A percentile compares a stretch with the other conserved stretches of the same genome.
phyloP scores from a whole-genome alignment of 2,888 invertebrate species.

The Plebejus argus region DNA sequence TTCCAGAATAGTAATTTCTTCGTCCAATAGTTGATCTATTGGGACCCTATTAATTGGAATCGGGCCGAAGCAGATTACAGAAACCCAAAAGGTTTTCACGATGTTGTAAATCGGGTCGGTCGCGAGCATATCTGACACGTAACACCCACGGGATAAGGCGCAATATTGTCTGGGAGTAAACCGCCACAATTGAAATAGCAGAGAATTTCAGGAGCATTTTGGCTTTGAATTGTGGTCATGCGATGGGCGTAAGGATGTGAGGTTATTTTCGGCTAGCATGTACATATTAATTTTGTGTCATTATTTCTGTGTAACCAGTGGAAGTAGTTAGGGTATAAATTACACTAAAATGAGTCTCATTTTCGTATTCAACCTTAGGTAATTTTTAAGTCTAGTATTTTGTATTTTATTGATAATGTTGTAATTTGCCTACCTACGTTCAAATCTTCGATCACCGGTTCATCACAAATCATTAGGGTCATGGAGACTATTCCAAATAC shows the following conservation, averaged over 20 bases:
- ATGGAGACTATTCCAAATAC: neutral
- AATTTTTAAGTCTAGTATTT: neutral
- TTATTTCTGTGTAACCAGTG: slow-evolving; percentile 46
- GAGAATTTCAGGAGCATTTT: slow-evolving; percentile 44
- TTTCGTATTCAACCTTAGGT: neutral
- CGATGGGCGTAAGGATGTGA: slow-evolving; percentile 52
- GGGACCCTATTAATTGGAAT: slow-evolving; percentile 74
- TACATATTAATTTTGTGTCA: slow-evolving; percentile 60
- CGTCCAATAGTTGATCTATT: slow-evolving; percentile 51
- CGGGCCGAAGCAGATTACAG: slow-evolving; percentile 71
- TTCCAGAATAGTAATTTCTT: slow-evolving; percentile 49
- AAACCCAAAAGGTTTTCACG: slow-evolving; percentile 62
- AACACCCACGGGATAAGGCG: slow-evolving; percentile 47
- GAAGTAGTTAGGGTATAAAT: neutral
- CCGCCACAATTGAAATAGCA: slow-evolving; percentile 61
- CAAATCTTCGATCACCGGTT: neutral
- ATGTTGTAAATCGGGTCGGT: slow-evolving; percentile 60
- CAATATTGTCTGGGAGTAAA: slow-evolving; percentile 45
- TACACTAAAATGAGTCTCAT: neutral
- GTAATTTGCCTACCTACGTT: neutral
- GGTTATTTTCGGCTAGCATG: slow-evolving; percentile 64
- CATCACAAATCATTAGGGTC: neutral
- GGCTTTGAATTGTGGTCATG: slow-evolving; percentile 56
- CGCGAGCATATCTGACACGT: slow-evolving; percentile 50
- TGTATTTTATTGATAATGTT: neutral